Conservation (phyloP, 2,888 invertebrate genomes). For the Ptilodon capucinus region DNA sequence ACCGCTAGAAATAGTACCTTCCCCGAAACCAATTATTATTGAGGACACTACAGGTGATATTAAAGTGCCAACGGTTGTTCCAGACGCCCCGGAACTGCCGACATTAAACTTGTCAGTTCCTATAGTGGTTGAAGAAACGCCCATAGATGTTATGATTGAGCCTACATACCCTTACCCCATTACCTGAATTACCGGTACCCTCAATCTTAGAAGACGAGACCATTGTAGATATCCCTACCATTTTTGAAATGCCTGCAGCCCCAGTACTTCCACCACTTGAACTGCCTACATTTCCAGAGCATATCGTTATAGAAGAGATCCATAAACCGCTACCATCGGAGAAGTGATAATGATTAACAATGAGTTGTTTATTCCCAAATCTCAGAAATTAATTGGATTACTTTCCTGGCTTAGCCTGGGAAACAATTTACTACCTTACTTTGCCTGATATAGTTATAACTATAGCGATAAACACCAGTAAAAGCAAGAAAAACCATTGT, state of each 20-base stretch:
- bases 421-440: not conserved
- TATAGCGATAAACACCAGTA: not conserved
- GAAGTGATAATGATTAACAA: not conserved
- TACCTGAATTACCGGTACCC: not conserved
- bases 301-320: constrained; percentile 10
- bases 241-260: constrained; percentile 19
- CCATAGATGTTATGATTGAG: not conserved
- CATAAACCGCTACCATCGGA: not conserved
- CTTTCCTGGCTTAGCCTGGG: not conserved
- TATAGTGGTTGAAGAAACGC: not conserved
- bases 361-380: not conserved
- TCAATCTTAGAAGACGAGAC: not conserved
- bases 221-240: not conserved
- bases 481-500: constrained; percentile 7
- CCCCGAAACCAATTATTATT: not conserved
- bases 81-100: constrained; percentile 4
- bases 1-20: not conserved
- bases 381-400: constrained; percentile 3
- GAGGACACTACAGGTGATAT: not conserved
- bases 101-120: not conserved
- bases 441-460: not conserved
- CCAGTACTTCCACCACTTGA: constrained; percentile 23
- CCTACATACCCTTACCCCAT: not conserved
- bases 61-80: not conserved
- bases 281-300: constrained; percentile 11